Evolutionary conservation across 2,797 vertebrate species (phyloP), one percentile per base, ranked within the genome.

Genomic region (Hyperoplus immaculatus): DNA sequence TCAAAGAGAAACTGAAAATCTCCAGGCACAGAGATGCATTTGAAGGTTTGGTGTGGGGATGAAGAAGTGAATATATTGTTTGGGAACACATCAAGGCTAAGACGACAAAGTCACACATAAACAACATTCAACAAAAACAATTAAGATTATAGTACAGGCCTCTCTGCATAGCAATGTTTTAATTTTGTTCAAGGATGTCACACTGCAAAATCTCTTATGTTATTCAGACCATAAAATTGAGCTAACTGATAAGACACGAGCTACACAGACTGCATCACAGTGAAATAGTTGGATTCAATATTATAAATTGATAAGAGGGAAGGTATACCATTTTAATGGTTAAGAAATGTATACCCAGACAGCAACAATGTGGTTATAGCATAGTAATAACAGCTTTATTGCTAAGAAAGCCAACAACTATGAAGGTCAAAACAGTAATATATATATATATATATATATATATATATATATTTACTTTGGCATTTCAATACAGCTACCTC

Each of bases 401-500:
- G 71, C 67, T 64, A 88, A 87, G n/a, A n/a, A n/a, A n/a, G n/a
- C n/a, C n/a, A n/a, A n/a, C n/a, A n/a, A n/a, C n/a, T n/a, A n/a
- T n/a, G n/a, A n/a, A n/a, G n/a, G n/a, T n/a, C n/a, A n/a, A n/a
- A n/a, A n/a, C n/a, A n/a, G n/a, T n/a, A n/a, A n/a, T n/a, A 88
- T 42, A 50, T 89, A 41, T 82, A 91, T 93, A 21, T 21, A 21
- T 21, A 21, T 21, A 21, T 21, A 21, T 21, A 21, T 21, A 21
- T 21, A 21, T 21, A 21, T 21, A 21, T 21, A 21, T 21, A 21
- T 91, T 92, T 50, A 81, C 75, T 66, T 46, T 87, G 83, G 18
- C 83, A 88, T 92, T 90, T 89, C 81, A 86, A 77, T 84, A 43
- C 71, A 86, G 68, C 76, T 86, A 78, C 62, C 29, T 29, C 29